Base-by-base conservation (phyloP, 2,113 vertebrate genomes). In the Mesocricetus auratus region DNA sequence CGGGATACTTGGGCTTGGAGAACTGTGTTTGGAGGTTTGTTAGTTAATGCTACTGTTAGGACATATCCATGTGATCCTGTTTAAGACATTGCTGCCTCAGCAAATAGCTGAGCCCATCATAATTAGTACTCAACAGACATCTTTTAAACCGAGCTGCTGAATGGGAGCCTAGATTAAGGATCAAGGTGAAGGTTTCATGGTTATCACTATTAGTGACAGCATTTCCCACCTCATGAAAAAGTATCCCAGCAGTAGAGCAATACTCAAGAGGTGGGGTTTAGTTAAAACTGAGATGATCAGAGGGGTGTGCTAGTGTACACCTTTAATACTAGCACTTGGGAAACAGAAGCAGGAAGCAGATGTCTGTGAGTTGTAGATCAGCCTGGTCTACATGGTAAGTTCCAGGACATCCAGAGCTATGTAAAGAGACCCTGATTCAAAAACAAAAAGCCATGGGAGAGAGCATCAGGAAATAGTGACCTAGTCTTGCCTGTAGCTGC, bases 31-130 rank as follows among this genome's bases (percentile, higher is more conserved):
- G 78, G 90, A 64, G 16, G 53, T 7, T 24, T 93, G 83, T 53
- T 29, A 88, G 86, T 60, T n/a, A 90, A 94, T 94, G 71, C 5
- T 95, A 94, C 94, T 81, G 90, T 87, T 94, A 97, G 93, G 69
- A 95, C 91, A 96, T 96, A 91, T 94, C 95, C 94, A 9, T 93
- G 88, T 93, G 94, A 94, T 96, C 85, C 31, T 95, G 92, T 92
- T 69, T 83, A 96, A 92, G 74, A 58, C 9, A 7, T 81, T 39
- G n/a, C 68, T n/a, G 0, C 45, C 45, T 93, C 78, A n/a, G 66
- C 73, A 93, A 60, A 87, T 19, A 42, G 31, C 36, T 56, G 78
- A 83, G 31, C 22, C 42, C 68, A 26, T 81, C n/a, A 19, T 68
- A 68, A 79, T 73, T 86, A 95, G 78, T 56, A 47, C 64, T 79